Base-by-base conservation (phyloP, 2,888 invertebrate genomes). In the Norana najaformis region DNA sequence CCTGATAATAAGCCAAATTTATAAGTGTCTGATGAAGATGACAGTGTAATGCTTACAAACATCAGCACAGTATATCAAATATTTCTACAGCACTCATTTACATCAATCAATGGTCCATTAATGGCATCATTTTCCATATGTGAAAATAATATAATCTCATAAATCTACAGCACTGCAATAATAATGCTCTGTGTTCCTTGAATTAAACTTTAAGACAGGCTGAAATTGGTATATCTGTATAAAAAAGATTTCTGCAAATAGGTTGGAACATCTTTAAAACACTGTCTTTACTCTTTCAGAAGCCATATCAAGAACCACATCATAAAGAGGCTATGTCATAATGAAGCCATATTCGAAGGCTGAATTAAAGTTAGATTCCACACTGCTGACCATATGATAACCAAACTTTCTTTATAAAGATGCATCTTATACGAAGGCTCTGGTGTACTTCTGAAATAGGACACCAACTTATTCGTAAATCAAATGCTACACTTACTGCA, bases 401-500 rank as follows among this genome's bases (percentile, higher is more conserved):
- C n/a, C n/a, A n/a, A n/a, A n/a, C n/a, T n/a, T n/a, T n/a, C n/a
- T 69, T 69, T n/a, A 69, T 69, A 69, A 69, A n/a, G 30, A 69
- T 69, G n/a, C 13, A 0, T 69, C 30, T n/a, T n/a, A 69, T 69
- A 69, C 30, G 8, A 69, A 69, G n/a, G 69, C 69, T 69, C n/a
- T 8, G 30, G 11, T 8, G 69, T 69, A 69, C n/a, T 69, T 8
- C 0, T 69, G 69, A 30, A 69, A 69, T 23, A 69, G 69, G n/a
- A 69, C 30, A 69, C 6, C 0, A 69, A 69, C 69, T 13, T 1
- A 69, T 69, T 69, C 69, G n/a, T n/a, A n/a, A 69, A 69, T 69
- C 30, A 69, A 69, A 16, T 2, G n/a, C 69, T 36, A 35, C 20
- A 93, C 93, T 92, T 93, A 94, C 94, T 91, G 90, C 93, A 93